Base-by-base conservation (phyloP, 2,113 vertebrate species). In the Cromileptes altivelis region DNA sequence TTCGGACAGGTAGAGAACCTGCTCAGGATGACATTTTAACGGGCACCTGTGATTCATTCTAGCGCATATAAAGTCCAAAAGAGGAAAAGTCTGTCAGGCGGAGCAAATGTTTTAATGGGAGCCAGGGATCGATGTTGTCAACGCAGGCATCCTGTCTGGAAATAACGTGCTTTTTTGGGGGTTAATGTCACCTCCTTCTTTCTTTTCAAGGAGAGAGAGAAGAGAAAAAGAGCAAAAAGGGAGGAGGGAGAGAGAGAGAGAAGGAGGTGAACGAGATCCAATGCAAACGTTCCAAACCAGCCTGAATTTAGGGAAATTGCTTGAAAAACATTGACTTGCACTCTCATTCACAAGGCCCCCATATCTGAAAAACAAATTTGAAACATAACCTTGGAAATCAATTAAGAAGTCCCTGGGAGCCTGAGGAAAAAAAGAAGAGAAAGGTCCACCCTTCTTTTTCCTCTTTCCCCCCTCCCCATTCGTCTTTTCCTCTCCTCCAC, bases 311-410 rank as follows among this genome's bases (percentile, higher is more conserved):
- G 85, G 76, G 75, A 91, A 93, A 91, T 91, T 82, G 84, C 81
- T 91, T 90, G 68, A 92, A 94, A 93, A 94, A 94, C 89, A 89
- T 85, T 61, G 85, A 93, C 87, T 83, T 40, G 14, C 47, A 45
- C 72, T 79, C 78, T 84, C 67, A 9, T 84, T 81, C 80, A 33
- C 80, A 4, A 55, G 78, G 80, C 68, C 77, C 65, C 74, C 53
- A 65, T 88, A 88, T 94, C 90, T 93, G 91, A 94, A 93, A 95
- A 95, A 95, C 92, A 92, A 94, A 94, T 95, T 93, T 93, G 72
- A 91, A 93, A 91, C 67, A 40, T 94, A 94, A 96, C 93, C 94
- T 96, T 95, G 95, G 89, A 96, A 95, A 96, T 95, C 95, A 96
- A 94, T 95, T 94, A 94, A 93, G 92, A 88, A 80, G 89, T 94